Percentiles rank a stretch among this genome's conserved stretches.
These are phyloP conservation scores for Dipodomys stephensi DNA, from an alignment of 2,113 vertebrate species.

Conservation along the genomic window DNA sequence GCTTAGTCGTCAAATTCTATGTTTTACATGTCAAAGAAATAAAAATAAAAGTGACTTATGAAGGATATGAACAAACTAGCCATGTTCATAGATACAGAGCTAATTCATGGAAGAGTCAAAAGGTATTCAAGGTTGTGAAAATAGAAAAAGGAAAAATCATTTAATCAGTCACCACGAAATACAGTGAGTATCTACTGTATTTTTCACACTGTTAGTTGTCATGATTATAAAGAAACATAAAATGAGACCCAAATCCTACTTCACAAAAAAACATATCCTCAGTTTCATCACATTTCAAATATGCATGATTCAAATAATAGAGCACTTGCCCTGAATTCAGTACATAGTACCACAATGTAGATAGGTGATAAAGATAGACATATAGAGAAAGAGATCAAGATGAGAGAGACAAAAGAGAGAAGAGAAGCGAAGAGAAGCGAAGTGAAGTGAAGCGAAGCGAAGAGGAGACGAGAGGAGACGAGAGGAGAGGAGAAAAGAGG, in stretches of 20 bases:
- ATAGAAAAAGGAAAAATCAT: background rate
- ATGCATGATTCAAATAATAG: no score
- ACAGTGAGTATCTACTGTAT: background rate
- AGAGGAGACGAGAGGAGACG: no score
- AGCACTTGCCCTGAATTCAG: no score
- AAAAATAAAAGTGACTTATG: background rate
- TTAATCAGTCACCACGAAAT: background rate
- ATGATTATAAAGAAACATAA: background rate
- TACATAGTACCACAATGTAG: no score
- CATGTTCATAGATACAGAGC: background rate
- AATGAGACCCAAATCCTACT: background rate
- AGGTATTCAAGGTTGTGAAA: background rate
- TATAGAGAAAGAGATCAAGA: background rate
- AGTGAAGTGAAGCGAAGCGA: no score
- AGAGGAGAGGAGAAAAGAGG: no score
- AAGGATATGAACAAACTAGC: background rate
- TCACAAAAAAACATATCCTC: background rate
- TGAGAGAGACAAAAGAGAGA: background rate
- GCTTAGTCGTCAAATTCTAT: background rate
- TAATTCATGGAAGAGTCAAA: background rate
- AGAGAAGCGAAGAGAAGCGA: no score
- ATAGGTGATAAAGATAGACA: no score
- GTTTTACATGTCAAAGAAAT: constrained; percentile 2
- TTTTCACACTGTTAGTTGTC: background rate
- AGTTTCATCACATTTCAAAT: background rate